A percentile compares a stretch with the other conserved stretches of the same genome.
Evolutionary conservation across 2,797 vertebrate species (phyloP).

Genomic region (Mormyrus hasselquistii): DNA sequence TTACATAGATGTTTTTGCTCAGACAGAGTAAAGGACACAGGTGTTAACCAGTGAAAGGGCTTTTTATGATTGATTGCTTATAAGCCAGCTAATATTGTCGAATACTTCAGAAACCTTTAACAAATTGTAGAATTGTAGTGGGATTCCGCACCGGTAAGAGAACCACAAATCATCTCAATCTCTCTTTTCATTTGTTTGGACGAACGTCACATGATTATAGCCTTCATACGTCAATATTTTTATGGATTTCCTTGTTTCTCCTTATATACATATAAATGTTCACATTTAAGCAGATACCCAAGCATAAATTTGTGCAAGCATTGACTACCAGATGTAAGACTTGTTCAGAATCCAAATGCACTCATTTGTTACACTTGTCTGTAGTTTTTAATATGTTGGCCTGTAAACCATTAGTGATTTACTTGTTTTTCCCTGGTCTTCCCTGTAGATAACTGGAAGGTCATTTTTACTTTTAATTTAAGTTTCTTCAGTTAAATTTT

Average conservation of each 20-base stretch:
- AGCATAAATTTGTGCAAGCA: neutral
- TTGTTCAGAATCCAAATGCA: constrained; percentile 18
- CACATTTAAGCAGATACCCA: neutral
- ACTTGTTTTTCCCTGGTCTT: neutral
- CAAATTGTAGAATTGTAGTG: neutral
- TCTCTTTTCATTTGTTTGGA: neutral
- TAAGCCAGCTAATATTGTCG: neutral
- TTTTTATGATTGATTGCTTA: neutral
- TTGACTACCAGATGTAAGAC: neutral
- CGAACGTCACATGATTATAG: neutral
- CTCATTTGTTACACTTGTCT: neutral
- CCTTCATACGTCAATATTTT: neutral
- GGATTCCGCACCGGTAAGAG: neutral
- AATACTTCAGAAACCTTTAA: neutral
- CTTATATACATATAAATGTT: constrained; percentile 1
- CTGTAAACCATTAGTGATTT: constrained; percentile 17
- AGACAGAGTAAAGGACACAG: neutral
- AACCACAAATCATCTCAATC: neutral
- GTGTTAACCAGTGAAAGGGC: neutral
- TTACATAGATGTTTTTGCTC: neutral
- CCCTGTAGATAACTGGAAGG: neutral
- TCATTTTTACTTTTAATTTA: neutral
- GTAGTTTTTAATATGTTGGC: constrained; percentile 22
- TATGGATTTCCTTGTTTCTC: neutral
- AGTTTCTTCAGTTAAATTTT: neutral